phyloP scores from a whole-genome alignment of 2,797 vertebrate genomes.

The Telmatherina bonti region DNA sequence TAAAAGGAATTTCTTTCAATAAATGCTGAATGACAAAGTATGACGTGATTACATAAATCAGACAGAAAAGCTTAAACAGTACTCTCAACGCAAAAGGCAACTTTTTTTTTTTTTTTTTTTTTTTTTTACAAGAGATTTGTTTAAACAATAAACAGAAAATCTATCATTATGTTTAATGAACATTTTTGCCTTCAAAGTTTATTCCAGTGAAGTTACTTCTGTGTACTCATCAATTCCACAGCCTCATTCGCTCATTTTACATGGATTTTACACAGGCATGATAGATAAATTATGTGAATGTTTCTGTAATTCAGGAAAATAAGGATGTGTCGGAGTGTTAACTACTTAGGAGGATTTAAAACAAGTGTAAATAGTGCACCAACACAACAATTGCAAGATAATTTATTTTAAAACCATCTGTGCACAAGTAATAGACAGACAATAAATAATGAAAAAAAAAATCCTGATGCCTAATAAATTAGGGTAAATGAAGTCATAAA shows the following conservation, averaged over 20 bases:
- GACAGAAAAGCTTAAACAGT: not conserved
- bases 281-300: not conserved
- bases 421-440: constrained; percentile 80
- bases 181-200: not conserved
- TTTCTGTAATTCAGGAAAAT: not conserved
- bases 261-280: not conserved
- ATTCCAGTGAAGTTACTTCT: not conserved
- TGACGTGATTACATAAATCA: too few species aligned
- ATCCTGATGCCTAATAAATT: constrained; percentile 67
- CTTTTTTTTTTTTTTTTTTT: not conserved
- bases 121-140: too few species aligned
- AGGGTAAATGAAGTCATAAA: constrained; percentile 49
- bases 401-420: constrained; percentile 85
- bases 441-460: constrained; percentile 82
- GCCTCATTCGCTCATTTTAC: not conserved
- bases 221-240: not conserved
- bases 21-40: too few species aligned
- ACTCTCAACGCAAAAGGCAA: too few species aligned
- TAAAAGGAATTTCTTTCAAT: not conserved
- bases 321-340: not conserved
- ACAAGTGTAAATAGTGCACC: constrained; percentile 6
- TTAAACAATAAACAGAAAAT: not conserved
- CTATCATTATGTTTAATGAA: not conserved
- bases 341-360: not conserved
- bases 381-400: constrained; percentile 56